phyloP scores from a whole-genome alignment of 2,888 invertebrate genomes.

The Caenorhabditis zanzibari region DNA sequence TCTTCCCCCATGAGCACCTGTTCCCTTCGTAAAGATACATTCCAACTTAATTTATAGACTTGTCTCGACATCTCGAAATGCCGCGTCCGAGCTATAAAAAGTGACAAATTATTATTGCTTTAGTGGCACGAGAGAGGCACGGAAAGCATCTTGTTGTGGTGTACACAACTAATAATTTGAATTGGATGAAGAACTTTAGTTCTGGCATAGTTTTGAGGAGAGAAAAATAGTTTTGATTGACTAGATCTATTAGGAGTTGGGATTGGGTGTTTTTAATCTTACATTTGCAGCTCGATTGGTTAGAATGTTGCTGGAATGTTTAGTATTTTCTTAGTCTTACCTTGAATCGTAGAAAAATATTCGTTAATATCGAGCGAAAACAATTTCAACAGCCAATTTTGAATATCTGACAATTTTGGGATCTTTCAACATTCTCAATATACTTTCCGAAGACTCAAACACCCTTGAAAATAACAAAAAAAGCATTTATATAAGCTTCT shows the following conservation, averaged over 20 bases:
- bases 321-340: too few species aligned
- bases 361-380: too few species aligned
- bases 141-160: not conserved
- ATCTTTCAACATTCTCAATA: not conserved
- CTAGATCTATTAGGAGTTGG: not conserved
- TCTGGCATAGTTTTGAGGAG: constrained; percentile 15
- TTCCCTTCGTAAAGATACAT: not conserved
- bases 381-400: too few species aligned
- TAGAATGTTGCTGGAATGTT: too few species aligned
- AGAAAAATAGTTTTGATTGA: not conserved
- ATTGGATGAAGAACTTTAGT: constrained; percentile 14
- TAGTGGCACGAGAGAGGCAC: constrained; percentile 9
- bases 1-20: constrained; percentile 23
- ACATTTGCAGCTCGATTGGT: not conserved
- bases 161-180: constrained; percentile 5
- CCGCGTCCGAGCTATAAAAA: constrained; percentile 26
- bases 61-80: not conserved
- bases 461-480: too few species aligned
- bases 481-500: too few species aligned
- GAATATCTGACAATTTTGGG: too few species aligned
- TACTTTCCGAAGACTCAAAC: not conserved
- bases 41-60: constrained; percentile 32
- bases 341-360: too few species aligned
- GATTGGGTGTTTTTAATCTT: not conserved
- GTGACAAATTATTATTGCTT: constrained; percentile 50